Evolutionary conservation across 2,113 vertebrate genomes (phyloP), one percentile per base, ranked within the genome.

Genomic region (Heterocephalus glaber): DNA sequence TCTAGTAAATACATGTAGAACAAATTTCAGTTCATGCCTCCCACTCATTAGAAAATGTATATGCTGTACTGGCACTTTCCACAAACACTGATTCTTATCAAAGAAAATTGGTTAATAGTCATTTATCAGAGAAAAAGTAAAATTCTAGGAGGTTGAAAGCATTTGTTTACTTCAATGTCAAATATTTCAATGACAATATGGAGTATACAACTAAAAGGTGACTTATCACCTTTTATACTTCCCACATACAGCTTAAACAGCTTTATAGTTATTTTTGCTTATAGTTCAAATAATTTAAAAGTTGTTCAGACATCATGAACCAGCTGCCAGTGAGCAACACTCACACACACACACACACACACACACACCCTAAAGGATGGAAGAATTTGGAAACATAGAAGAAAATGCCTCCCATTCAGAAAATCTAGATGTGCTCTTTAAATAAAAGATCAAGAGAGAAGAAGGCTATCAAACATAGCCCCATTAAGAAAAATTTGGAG

Each of bases 391-490:
- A 87, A 86, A 92, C 12, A 70, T 2, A 63, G 20, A 85, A 22
- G 82, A 38, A 89, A 60, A 41, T 52, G 52, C 86, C 19, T 12
- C 30, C n/a, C 24, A 72, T 9, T 65, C 58, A 85, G 35, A 63
- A 17, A 84, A 89, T 80, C 77, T 76, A 61, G 30, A 76, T 61
- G 41, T 79, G 24, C 20, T 63, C 16, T 93, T 82, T 90, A 81
- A 97, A 93, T 81, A 95, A 93, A 94, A 94, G 35, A 80, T 80
- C 33, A 94, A 70, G 20, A 61, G 38, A 91, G 2, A 61, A 93
- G 65, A 52, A 95, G 77, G 19, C 4, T 61, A 56, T 7, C 35
- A 86, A 65, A 88, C 16, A 70, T 1, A 82, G 60, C 1, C 33
- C 12, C n/a, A 65, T 63, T 83, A 68, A 87, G 13, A 82, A 77